Evolutionary conservation across 2,888 invertebrate species (phyloP).

Genomic region (Pinctada fucata): DNA sequence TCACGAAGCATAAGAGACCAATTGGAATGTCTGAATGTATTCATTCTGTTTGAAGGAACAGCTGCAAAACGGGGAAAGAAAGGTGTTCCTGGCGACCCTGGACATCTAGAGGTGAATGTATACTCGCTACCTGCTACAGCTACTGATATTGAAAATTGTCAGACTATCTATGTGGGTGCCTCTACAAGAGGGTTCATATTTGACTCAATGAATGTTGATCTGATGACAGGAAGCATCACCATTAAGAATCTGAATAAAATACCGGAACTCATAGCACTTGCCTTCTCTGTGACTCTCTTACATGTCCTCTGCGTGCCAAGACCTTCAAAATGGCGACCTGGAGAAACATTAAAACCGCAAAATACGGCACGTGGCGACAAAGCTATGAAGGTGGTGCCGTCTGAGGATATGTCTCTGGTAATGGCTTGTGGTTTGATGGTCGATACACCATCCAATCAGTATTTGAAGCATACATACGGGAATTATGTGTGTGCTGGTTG

Average conservation of each 20-base stretch:
- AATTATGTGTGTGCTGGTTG: conserved; percentile 11
- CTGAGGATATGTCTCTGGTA: conserved; percentile 71
- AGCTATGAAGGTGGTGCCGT: conserved; percentile 48
- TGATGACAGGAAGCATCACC: conserved; percentile 41
- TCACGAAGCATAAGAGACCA: no score
- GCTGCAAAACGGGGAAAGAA: conserved; percentile 28
- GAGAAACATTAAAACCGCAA: conserved; percentile 1
- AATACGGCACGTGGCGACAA: conserved; percentile 31
- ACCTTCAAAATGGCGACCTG: conserved; percentile 37
- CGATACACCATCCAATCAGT: conserved; percentile 71
- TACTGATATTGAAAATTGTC: no score
- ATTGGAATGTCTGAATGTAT: no score
- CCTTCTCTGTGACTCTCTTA: conserved; percentile 77
- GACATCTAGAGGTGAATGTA: conserved; percentile 57
- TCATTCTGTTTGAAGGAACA: no score
- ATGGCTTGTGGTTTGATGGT: conserved; percentile 77
- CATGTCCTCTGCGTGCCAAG: conserved; percentile 79
- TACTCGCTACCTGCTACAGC: conserved; percentile 27
- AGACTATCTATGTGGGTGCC: no score
- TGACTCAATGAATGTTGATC: no score
- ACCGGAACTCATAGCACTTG: conserved; percentile 76
- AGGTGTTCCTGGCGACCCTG: conserved; percentile 67
- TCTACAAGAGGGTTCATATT: no score
- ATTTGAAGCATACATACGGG: conserved; percentile 44
- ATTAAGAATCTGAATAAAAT: conserved; percentile 56